Evolutionary conservation across 2,888 invertebrate species (phyloP).

Genomic region (Sialis lutaria): DNA sequence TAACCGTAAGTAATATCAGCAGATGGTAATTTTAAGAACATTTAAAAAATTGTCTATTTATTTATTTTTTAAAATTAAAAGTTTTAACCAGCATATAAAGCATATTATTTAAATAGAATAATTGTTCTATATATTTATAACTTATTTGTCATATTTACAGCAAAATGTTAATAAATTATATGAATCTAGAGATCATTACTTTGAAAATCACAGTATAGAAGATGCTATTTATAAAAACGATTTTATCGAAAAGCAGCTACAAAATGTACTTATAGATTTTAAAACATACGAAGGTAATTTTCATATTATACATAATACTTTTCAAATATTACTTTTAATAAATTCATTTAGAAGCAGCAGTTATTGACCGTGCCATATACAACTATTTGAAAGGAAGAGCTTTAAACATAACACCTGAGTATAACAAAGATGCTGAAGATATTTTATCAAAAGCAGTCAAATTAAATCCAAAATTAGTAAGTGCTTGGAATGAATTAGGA

Average conservation of each 20-base stretch:
- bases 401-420: constrained; percentile 51
- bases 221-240: constrained; percentile 46
- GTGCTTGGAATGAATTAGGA: constrained; percentile 80
- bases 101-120: too few relatives aligned
- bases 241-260: constrained; percentile 44
- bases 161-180: constrained; percentile 46
- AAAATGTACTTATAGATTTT: constrained; percentile 39
- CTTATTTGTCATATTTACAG: constrained; percentile 26
- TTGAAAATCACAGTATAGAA: constrained; percentile 53
- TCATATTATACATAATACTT: not conserved
- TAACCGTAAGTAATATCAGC: too few relatives aligned
- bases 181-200: constrained; percentile 57
- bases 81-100: too few relatives aligned
- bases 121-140: too few relatives aligned
- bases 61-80: too few relatives aligned
- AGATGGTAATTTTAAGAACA: too few relatives aligned
- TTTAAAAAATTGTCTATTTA: too few relatives aligned
- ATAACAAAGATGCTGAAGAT: constrained; percentile 52
- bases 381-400: constrained; percentile 57
- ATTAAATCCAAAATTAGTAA: constrained; percentile 58
- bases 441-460: constrained; percentile 69
- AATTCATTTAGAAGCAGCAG: constrained; percentile 22
- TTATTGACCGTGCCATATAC: constrained; percentile 32
- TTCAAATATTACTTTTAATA: constrained; percentile 10
- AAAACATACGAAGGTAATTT: constrained; percentile 44